Evolutionary conservation across 2,797 vertebrate species (phyloP).

Genomic region (Cossypha caffra): DNA sequence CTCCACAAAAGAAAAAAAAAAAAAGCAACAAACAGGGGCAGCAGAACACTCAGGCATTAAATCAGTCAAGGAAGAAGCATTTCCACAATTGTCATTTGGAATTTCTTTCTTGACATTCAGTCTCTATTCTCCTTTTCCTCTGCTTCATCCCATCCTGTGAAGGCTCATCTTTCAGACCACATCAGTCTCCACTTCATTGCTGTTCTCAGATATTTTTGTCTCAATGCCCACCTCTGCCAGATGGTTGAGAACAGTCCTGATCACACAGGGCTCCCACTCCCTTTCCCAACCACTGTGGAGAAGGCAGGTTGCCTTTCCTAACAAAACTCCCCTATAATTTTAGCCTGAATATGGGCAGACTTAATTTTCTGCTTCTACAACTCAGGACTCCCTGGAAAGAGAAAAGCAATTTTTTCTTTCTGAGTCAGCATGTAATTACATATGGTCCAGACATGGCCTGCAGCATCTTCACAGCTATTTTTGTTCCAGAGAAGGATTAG

Average conservation of each 20-base stretch:
- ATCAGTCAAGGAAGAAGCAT: not conserved
- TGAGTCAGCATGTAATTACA: slow-evolving; percentile 9
- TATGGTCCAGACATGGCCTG: not conserved
- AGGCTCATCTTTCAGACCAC: not conserved
- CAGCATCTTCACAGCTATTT: not conserved
- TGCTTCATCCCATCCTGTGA: not conserved
- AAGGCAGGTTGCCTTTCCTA: not conserved
- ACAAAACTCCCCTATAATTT: not conserved
- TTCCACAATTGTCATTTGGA: not conserved
- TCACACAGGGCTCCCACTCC: not conserved
- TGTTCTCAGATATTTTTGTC: not conserved
- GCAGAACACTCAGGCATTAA: not conserved
- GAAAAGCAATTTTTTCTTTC: not conserved
- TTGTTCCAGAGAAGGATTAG: not conserved
- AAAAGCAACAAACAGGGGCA: not conserved
- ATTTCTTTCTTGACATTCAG: not conserved
- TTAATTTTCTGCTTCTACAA: not conserved
- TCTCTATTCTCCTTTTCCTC: not conserved
- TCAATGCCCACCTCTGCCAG: not conserved
- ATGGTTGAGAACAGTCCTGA: not conserved
- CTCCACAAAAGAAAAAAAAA: not conserved
- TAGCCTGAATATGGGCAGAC: not conserved
- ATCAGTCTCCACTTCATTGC: not conserved
- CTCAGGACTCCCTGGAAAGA: not conserved
- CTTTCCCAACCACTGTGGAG: not conserved